Conservation (phyloP, 2,888 invertebrate species). For the Diloba caeruleocephala region DNA sequence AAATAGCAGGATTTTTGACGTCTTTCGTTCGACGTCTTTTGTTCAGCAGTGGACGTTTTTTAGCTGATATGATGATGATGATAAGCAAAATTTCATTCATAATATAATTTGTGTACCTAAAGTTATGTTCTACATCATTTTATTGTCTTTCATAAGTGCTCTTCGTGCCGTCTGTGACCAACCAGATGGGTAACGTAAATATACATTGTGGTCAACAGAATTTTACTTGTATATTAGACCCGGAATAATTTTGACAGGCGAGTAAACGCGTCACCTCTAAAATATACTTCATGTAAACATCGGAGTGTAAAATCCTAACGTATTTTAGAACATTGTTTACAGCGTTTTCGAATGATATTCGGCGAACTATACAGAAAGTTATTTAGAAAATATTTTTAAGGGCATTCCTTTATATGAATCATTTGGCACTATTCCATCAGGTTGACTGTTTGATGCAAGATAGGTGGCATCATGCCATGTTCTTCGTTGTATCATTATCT, state of each 20-base stretch:
- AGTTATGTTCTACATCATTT: too few species aligned
- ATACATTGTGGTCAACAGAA: not conserved
- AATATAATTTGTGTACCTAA: too few species aligned
- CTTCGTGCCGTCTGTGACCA: not conserved
- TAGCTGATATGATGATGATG: too few species aligned
- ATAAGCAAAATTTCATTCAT: too few species aligned
- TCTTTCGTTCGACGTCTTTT: too few species aligned
- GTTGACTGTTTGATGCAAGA: slow-evolving; percentile 49
- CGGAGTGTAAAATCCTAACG: slow-evolving; percentile 6
- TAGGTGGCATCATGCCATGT: slow-evolving; percentile 60
- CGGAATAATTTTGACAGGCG: not conserved
- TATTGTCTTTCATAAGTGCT: too few species aligned
- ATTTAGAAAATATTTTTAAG: slow-evolving; percentile 63
- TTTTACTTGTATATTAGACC: not conserved
- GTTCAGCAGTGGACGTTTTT: too few species aligned
- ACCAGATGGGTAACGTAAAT: too few species aligned
- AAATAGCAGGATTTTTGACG: too few species aligned
- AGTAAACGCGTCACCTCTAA: not conserved
- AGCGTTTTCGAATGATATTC: slow-evolving; percentile 35
- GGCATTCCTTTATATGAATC: slow-evolving; percentile 70
- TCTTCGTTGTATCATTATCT: slow-evolving; percentile 33
- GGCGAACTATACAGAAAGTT: slow-evolving; percentile 45
- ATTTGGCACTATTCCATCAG: slow-evolving; percentile 70
- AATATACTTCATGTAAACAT: slow-evolving; percentile 9
- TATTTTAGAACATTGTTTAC: slow-evolving; percentile 18